phyloP scores from a whole-genome alignment of 2,888 invertebrate species.

The Agrochola macilenta region DNA sequence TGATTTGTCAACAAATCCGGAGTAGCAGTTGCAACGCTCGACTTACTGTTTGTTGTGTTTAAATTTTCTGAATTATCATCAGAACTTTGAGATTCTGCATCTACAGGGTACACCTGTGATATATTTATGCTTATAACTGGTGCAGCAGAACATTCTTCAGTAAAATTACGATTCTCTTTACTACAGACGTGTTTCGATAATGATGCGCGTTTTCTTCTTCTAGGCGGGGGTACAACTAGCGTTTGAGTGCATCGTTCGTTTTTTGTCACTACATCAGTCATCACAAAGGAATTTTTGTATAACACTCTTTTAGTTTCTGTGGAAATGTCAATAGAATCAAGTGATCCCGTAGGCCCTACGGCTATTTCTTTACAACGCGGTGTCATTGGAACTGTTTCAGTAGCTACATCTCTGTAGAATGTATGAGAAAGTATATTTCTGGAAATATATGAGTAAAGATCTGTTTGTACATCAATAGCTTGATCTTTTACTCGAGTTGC shows the following conservation, averaged over 20 bases:
- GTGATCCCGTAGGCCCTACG: constrained; percentile 82
- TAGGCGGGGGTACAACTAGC: constrained; percentile 77
- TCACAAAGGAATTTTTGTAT: constrained; percentile 81
- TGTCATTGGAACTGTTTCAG: constrained; percentile 86
- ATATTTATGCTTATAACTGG: constrained; percentile 91
- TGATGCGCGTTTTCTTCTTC: constrained; percentile 77
- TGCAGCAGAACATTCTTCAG: constrained; percentile 79
- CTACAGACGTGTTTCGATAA: constrained; percentile 46
- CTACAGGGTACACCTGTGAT: constrained; percentile 87
- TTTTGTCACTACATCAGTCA: constrained; percentile 80
- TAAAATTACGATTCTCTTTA: constrained; percentile 66
- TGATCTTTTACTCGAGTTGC: constrained; percentile 90
- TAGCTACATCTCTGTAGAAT: constrained; percentile 79
- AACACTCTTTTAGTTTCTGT: constrained; percentile 78
- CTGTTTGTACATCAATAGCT: constrained; percentile 89
- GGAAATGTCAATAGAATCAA: constrained; percentile 78
- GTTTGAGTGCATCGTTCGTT: constrained; percentile 83
- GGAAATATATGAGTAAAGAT: constrained; percentile 84
- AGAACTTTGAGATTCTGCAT: constrained; percentile 86
- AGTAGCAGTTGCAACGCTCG: constrained; percentile 78
- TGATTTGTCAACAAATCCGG: constrained; percentile 91
- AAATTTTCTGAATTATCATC: constrained; percentile 86
- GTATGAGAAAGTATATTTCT: constrained; percentile 77
- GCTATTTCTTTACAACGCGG: constrained; percentile 87
- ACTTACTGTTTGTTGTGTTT: constrained; percentile 49